phyloP scores from a whole-genome alignment of 2,797 vertebrate species.

The Sebastes itinus region DNA sequence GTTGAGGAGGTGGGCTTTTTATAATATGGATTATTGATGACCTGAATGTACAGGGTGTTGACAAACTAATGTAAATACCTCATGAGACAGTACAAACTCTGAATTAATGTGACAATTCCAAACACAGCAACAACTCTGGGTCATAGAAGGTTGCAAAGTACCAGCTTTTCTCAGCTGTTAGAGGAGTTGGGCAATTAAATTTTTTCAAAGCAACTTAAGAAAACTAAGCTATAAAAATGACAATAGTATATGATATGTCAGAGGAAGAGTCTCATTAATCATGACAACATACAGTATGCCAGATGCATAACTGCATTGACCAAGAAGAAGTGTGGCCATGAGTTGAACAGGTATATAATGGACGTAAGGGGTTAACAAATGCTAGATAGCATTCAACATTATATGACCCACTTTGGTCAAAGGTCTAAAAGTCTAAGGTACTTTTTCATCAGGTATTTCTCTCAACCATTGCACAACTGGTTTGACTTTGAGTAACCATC shows the following conservation, averaged over 20 bases:
- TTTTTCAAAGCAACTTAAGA: not conserved
- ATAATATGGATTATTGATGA: not conserved
- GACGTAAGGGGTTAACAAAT: not conserved
- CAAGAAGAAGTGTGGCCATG: not conserved
- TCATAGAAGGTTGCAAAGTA: not conserved
- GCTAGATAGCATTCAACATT: not conserved
- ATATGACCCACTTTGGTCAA: not conserved
- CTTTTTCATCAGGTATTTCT: not conserved
- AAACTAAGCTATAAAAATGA: not conserved
- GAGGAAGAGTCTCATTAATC: not conserved
- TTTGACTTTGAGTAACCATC: not conserved
- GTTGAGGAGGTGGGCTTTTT: not conserved
- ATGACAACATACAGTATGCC: not conserved
- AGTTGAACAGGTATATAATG: not conserved
- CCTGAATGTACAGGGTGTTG: not conserved
- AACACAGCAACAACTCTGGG: not conserved
- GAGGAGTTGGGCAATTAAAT: not conserved
- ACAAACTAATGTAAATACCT: not conserved
- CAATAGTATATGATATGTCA: not conserved
- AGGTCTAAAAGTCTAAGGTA: not conserved
- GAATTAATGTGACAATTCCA: not conserved
- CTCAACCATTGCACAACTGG: not conserved
- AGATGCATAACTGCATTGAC: not conserved
- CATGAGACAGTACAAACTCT: not conserved
- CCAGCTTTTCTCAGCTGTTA: not conserved